phyloP scores from a whole-genome alignment of 2,797 vertebrate species.

The Pelobates cultripes region DNA sequence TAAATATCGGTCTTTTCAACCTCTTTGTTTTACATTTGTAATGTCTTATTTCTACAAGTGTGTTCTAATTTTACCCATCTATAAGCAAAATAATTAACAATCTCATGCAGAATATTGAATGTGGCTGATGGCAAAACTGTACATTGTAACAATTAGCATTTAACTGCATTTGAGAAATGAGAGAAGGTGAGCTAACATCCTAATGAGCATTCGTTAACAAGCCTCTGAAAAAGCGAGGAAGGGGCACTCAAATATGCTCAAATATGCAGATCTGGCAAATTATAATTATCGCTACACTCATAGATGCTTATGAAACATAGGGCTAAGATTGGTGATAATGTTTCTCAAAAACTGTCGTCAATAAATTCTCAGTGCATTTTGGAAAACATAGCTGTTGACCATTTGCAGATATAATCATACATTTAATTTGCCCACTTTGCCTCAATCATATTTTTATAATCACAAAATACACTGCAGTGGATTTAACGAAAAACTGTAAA shows the following conservation, averaged over 20 bases:
- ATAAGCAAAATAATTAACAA: not conserved
- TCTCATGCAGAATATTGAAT: not conserved
- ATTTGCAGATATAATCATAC: not conserved
- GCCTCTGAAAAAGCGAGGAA: slow-evolving; percentile 1
- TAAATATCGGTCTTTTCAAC: too few species aligned
- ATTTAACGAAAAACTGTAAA: too few species aligned
- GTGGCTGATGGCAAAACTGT: slow-evolving; percentile 13
- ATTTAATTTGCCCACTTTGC: not conserved
- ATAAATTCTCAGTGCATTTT: not conserved
- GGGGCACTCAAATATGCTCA: slow-evolving; percentile 1
- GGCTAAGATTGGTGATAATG: not conserved
- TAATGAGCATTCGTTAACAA: slow-evolving; percentile 45
- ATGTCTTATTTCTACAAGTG: too few species aligned
- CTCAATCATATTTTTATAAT: too few species aligned
- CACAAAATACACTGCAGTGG: too few species aligned
- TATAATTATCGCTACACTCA: not conserved
- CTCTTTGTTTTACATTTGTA: too few species aligned
- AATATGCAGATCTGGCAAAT: slow-evolving; percentile 14
- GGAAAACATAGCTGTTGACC: not conserved
- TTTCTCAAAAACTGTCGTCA: not conserved
- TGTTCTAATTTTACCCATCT: not conserved
- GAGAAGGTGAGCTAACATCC: slow-evolving; percentile 13
- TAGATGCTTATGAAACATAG: too few species aligned
- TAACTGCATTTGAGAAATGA: slow-evolving; percentile 20
- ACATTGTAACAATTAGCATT: slow-evolving; percentile 30